Base-by-base conservation (phyloP, 1,140 invertebrate genomes). In the Lysiphlebus fabarum region DNA sequence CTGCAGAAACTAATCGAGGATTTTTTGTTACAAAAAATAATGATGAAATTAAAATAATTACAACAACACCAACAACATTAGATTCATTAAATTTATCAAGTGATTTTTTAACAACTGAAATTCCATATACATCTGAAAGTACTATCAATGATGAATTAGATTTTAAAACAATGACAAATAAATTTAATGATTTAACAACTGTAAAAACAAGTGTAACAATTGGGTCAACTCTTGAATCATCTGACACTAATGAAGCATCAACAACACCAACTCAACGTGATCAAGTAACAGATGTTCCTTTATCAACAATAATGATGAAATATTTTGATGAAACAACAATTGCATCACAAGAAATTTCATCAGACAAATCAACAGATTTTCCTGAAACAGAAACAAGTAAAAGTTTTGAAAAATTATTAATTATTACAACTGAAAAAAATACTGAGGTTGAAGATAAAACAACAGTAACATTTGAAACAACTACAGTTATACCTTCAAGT, bases 21-120 rank as follows among this genome's bases (percentile, higher is more conserved):
- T 75, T 76, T 62, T 75, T 69, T 36, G 55, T 76, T 0, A 76
- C 73, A 7, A 74, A 43, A 58, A 62, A 48, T 43, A 12, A 45
- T 12, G 63, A 53, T 8, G 49, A 37, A 7, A n/a, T 37, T 5
- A 33, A 1, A 10, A 38, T 1, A 0, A 12, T 37, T 7, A 51
- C 49, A 26, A 26, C 4, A 4, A 1, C 17, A 26, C 17, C 5
- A 26, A 17, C 2, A 7, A 26, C 8, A 47, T 48, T 57, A 0
- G 40, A n/a, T 44, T 26, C 17, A 26, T 26, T 26, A 26, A 26
- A 26, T 26, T 26, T 26, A 26, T 26, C 17, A 26, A 26, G 17
- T 26, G 4, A 26, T 26, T 26, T 26, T 26, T 1, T 26, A 26
- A 11, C 33, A 7, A 10, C 14, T 11, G 14, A 14, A 34, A 49